phyloP scores from a whole-genome alignment of 1,140 invertebrate genomes.

The Drosophila prosaltans region DNA sequence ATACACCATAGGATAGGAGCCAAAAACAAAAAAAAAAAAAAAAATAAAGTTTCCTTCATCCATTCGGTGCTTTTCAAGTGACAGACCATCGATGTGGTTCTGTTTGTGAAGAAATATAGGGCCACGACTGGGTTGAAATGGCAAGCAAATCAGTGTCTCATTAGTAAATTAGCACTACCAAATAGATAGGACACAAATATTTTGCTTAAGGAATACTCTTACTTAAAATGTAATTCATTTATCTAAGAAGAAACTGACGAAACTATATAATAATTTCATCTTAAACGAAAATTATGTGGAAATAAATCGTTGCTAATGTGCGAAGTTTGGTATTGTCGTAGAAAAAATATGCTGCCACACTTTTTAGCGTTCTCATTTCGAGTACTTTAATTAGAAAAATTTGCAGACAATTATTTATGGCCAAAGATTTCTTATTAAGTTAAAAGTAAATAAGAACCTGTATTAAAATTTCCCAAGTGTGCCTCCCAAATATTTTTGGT shows the following conservation, averaged over 20 bases:
- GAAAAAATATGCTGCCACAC: neutral
- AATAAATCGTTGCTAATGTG: neutral
- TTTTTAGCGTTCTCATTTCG: neutral
- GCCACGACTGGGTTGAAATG: conserved; percentile 41
- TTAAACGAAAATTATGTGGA: too few relatives aligned
- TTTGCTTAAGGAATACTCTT: neutral
- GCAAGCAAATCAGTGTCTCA: conserved; percentile 62
- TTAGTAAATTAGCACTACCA: conserved; percentile 75
- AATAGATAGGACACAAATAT: conserved; percentile 4
- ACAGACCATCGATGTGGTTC: conserved; percentile 41
- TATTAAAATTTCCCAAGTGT: too few relatives aligned
- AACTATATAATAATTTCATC: neutral
- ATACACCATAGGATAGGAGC: neutral
- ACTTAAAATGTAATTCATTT: neutral
- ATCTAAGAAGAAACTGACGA: neutral
- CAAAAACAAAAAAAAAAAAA: neutral
- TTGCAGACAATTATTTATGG: too few relatives aligned
- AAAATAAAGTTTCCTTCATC: conserved; percentile 22
- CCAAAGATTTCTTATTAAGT: too few relatives aligned
- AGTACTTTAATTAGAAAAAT: too few relatives aligned
- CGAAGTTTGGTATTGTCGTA: neutral
- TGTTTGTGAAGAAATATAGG: conserved; percentile 13
- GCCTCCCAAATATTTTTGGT: too few relatives aligned
- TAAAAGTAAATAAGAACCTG: too few relatives aligned
- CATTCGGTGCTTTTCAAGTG: conserved; percentile 30